Evolutionary conservation across 1,140 invertebrate species (phyloP).

Genomic region (Danaus melanippus): DNA sequence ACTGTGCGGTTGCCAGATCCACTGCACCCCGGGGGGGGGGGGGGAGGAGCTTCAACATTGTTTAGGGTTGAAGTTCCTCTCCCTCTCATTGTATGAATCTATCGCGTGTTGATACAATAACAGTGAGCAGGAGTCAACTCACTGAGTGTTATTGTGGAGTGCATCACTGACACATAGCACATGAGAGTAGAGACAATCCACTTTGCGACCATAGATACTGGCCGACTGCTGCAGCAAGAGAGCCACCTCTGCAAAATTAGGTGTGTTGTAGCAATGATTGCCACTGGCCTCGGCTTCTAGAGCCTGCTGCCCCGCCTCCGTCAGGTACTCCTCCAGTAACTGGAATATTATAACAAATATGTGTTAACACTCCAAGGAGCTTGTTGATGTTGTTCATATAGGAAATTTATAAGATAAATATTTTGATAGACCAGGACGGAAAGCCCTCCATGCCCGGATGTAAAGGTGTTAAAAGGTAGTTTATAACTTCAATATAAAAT

Average conservation of each 20-base stretch:
- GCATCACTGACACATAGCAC: constrained; percentile 50
- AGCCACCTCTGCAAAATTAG: constrained; percentile 62
- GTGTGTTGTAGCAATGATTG: constrained; percentile 12
- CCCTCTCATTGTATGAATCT: too few species aligned
- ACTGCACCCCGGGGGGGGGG: too few species aligned
- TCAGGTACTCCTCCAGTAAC: constrained; percentile 68
- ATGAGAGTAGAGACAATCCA: constrained; percentile 58
- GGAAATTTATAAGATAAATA: constrained; percentile 3
- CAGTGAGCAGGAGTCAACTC: constrained; percentile 18
- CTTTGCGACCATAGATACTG: constrained; percentile 57
- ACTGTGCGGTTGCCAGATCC: too few species aligned
- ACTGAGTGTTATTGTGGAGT: constrained; percentile 37
- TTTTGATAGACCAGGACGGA: constrained; percentile 12
- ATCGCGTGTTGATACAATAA: too few species aligned
- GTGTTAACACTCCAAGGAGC: not conserved
- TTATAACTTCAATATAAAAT: too few species aligned
- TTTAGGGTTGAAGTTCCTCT: too few species aligned
- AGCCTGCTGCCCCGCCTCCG: constrained; percentile 60
- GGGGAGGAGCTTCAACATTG: too few species aligned
- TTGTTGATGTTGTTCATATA: not conserved
- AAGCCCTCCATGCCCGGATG: not conserved
- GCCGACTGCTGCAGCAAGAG: constrained; percentile 60
- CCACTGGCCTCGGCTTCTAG: constrained; percentile 37
- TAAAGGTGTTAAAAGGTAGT: too few species aligned
- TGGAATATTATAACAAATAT: constrained; percentile 14